Evolutionary conservation across 2,888 invertebrate genomes (phyloP), one percentile per base, ranked within the genome.

Genomic region (Stenotaenia linearis): DNA sequence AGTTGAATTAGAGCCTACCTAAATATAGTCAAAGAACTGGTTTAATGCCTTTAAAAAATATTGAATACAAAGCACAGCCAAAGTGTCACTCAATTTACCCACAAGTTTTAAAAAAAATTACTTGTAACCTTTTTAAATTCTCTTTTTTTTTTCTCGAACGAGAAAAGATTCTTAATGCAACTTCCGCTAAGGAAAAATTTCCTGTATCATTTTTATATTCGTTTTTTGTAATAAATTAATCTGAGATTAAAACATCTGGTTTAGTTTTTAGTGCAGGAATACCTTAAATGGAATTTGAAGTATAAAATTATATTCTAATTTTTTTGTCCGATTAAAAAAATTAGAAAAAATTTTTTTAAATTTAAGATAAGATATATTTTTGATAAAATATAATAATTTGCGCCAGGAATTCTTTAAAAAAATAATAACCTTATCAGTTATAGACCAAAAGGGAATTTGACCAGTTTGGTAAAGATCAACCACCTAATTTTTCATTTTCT

Each of bases 11-110:
- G 25, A 69, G 15, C 12, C 23, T 28, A 12, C 1, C 69, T 69
- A 69, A 28, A 69, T 69, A 69, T 69, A 69, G 69, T 23, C 69
- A 69, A 50, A 28, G 69, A 69, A 25, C 69, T 69, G 25, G 69
- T 69, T 69, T 69, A 69, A 69, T 69, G 69, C 69, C 69, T 69
- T 69, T 69, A 69, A 69, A n/a, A 69, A 28, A 69, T 50, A 28
- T 69, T 69, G 69, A 28, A 69, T 25, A 69, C 69, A 69, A 69
- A 69, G 69, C 69, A 28, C 23, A 25, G 69, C 69, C 69, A 69
- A 56, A 69, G 15, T 69, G 69, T 69, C 69, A 69, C 69, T 69
- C 69, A 50, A 25, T 69, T 32, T 32, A 4, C 32, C 32, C 7
- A 45, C 45, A 18, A 4, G 45, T 9, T 45, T 45, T n/a, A 4